Percentiles rank a stretch among this genome's conserved stretches.
phyloP scores from a whole-genome alignment of 2,797 vertebrate genomes.

The Euthynnus affinis region DNA sequence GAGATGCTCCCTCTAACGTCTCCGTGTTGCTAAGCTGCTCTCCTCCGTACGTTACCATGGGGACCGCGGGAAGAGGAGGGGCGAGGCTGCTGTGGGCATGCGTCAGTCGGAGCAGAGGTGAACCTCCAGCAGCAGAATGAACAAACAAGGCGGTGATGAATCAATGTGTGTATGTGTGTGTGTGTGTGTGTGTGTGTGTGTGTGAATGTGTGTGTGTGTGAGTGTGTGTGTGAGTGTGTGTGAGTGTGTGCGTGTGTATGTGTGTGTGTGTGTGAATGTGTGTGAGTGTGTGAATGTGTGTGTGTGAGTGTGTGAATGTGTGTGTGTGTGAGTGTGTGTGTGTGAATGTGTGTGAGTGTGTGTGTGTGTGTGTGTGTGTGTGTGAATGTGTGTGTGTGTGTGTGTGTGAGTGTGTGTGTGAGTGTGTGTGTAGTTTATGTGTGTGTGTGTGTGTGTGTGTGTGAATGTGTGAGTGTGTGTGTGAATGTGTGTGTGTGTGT shows the following conservation, averaged over 20 bases:
- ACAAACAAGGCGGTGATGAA: slow-evolving; percentile 58
- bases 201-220: too few relatives aligned
- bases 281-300: too few relatives aligned
- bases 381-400: too few relatives aligned
- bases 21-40: slow-evolving; percentile 83
- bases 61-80: slow-evolving; percentile 70
- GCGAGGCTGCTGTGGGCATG: slow-evolving; percentile 66
- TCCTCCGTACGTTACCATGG: slow-evolving; percentile 84
- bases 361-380: too few relatives aligned
- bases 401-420: too few relatives aligned
- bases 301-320: too few relatives aligned
- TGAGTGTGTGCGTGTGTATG: slow-evolving; percentile 1
- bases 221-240: too few relatives aligned
- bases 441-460: background rate
- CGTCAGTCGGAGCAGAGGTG: slow-evolving; percentile 64
- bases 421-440: slow-evolving; percentile 15
- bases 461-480: too few relatives aligned
- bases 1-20: slow-evolving; percentile 60
- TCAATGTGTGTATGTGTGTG: slow-evolving; percentile 30
- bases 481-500: too few relatives aligned
- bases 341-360: slow-evolving; percentile 5
- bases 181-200: too few relatives aligned
- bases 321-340: too few relatives aligned
- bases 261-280: background rate
- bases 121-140: slow-evolving; percentile 43